Conservation (phyloP, 37 sponge, comb jelly and placozoan genomes). For the Geodia barretti region DNA sequence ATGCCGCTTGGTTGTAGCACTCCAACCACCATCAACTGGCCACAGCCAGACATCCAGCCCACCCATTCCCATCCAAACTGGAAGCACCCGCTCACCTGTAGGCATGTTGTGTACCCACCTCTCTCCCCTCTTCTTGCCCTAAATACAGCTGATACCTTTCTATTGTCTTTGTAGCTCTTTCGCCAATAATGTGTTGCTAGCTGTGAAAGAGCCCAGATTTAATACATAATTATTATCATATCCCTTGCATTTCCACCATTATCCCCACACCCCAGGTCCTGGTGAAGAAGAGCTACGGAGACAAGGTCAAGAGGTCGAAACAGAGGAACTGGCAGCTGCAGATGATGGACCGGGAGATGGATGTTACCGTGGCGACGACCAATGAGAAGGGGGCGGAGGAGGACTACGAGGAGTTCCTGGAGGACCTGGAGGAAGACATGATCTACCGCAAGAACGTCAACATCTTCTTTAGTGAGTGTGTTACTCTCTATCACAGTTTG, state of each 20-base stretch:
- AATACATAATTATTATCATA: no score
- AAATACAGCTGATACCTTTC: no score
- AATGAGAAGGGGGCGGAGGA: slow-evolving; percentile 31
- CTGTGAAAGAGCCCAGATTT: no score
- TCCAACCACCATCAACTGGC: no score
- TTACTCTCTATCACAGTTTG: no score
- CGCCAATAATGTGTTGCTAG: no score
- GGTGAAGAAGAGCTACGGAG: slow-evolving; percentile 94
- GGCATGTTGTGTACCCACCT: no score
- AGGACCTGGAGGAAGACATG: slow-evolving; percentile 90
- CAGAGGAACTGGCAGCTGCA: slow-evolving; percentile 91
- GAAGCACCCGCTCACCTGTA: no score
- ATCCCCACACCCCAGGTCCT: slow-evolving; percentile 65
- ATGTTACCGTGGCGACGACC: slow-evolving; percentile 10
- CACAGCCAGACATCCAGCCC: not conserved
- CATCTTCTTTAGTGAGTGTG: slow-evolving; percentile 78
- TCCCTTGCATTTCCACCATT: no score
- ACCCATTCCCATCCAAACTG: no score
- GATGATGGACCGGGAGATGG: slow-evolving; percentile 62
- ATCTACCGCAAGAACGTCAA: slow-evolving; percentile 82
- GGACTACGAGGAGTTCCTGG: slow-evolving; percentile 88
- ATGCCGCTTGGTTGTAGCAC: not conserved
- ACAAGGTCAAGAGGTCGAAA: slow-evolving; percentile 77
- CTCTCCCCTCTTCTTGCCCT: no score
- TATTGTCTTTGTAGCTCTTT: no score